Conservation (phyloP, 1,140 invertebrate genomes). For the Euglossa dilemma region DNA sequence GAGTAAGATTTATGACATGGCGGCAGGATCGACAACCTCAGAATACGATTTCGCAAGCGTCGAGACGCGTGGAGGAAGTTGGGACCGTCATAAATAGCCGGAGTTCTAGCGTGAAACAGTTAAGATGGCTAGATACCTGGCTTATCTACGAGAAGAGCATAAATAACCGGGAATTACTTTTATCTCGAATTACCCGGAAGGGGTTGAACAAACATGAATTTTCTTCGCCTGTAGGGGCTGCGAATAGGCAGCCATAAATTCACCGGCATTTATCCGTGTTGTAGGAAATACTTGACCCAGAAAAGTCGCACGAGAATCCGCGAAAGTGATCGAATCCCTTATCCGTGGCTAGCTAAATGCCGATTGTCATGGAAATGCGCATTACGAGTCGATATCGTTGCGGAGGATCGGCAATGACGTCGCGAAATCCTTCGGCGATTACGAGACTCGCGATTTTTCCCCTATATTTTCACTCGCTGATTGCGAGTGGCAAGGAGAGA, state of each 20-base stretch:
- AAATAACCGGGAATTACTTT: background rate
- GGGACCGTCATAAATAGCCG: background rate
- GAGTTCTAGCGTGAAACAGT: background rate
- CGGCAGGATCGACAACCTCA: too few relatives aligned
- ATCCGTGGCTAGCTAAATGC: background rate
- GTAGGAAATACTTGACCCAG: constrained; percentile 41
- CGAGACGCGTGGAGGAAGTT: background rate
- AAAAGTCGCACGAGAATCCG: constrained; percentile 38
- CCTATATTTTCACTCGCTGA: background rate
- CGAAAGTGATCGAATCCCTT: constrained; percentile 44
- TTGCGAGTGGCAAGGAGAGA: background rate
- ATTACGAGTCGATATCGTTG: background rate
- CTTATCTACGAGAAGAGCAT: background rate
- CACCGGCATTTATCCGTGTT: constrained; percentile 7
- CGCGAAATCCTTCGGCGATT: background rate
- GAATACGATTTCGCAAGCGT: too few relatives aligned
- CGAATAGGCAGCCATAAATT: constrained; percentile 31
- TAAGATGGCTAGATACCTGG: background rate
- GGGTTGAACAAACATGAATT: constrained; percentile 14
- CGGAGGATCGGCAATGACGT: background rate
- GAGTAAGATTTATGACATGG: too few relatives aligned
- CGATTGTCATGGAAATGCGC: constrained; percentile 26
- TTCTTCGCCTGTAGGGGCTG: background rate
- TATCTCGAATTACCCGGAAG: background rate
- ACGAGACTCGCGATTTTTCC: background rate